Evolutionary conservation across 2,113 vertebrate genomes (phyloP), one percentile per base, ranked within the genome.

Genomic region (Lontra canadensis): DNA sequence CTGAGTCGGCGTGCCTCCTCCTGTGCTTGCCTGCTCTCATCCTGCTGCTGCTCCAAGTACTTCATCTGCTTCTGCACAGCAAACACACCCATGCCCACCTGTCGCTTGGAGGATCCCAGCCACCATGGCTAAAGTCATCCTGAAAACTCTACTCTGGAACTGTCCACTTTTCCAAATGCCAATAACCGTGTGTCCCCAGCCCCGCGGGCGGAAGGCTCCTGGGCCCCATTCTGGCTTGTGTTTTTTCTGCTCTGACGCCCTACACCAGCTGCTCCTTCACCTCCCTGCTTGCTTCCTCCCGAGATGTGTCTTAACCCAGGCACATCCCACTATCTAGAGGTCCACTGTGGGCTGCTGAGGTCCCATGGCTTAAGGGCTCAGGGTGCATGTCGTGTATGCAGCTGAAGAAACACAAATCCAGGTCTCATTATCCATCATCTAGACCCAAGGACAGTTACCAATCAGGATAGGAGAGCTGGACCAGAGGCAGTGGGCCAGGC

Each of bases 51-150:
- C 98, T 99, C 99, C 97, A 99, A 96, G 97, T 99, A 99, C 73
- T 98, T 99, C 99, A 99, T 99, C 98, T 99, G 99, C 98, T 99
- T 99, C 99, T 99, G 97, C 97, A 65, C 97, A 93, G 84, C 73
- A 97, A 97, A 94, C 0, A 1, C 20, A 2, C 34, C 61, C 49
- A 73, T 0, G 3, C 39, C 63, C 2, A 3, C 31, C 23, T 74
- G 26, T 44, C 57, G 80, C 73, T 80, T 49, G 49, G 78, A 42
- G 29, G 39, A 20, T 34, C 67, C 85, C 20, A 44, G 74, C n/a
- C 82, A n/a, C 44, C 78, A 74, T 0, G 15, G 90, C 63, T 74
- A 65, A 82, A 76, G 59, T 90, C 29, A 52, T 21, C 18, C 10
- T 21, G 76, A 87, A 10, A 67, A 42, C 29, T 31, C 59, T 4